These are phyloP conservation scores for Yponomeuta plumbellus DNA, from an alignment of 2,888 invertebrate genomes.

Conservation along the genomic window DNA sequence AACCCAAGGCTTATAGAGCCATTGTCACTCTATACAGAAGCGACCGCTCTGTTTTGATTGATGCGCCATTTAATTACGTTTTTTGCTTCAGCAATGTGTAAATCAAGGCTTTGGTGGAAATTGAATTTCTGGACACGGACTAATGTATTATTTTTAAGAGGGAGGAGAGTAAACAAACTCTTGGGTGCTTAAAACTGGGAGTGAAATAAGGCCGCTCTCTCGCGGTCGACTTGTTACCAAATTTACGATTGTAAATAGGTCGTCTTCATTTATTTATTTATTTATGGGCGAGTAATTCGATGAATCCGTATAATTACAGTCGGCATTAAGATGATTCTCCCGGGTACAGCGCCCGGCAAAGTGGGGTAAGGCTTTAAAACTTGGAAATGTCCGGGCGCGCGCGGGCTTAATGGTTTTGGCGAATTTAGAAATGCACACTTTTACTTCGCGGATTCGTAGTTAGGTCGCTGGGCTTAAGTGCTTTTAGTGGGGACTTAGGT, in stretches of 20 bases:
- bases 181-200: not conserved
- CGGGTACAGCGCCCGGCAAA: slow-evolving; percentile 30
- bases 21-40: not conserved
- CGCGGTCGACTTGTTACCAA: slow-evolving; percentile 27
- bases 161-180: not conserved
- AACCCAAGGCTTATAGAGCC: not conserved
- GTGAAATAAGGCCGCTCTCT: slow-evolving; percentile 2
- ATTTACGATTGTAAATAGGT: slow-evolving; percentile 74
- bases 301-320: slow-evolving; percentile 73
- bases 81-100: not conserved
- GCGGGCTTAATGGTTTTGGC: slow-evolving; percentile 13
- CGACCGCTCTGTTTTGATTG: not conserved
- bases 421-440: slow-evolving; percentile 6
- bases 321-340: slow-evolving; percentile 71
- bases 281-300: slow-evolving; percentile 74
- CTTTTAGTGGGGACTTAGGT: not conserved
- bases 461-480: not conserved
- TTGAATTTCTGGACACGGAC: not conserved
- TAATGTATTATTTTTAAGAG: slow-evolving; percentile 2
- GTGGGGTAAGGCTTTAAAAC: slow-evolving; percentile 51
- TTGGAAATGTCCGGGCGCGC: slow-evolving; percentile 67
- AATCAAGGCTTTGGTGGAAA: not conserved
- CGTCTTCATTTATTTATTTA: slow-evolving; percentile 63
- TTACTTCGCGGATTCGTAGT: slow-evolving; percentile 8
- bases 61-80: not conserved